These are phyloP conservation scores for Petrocephalus sullivani DNA, from an alignment of 2,797 vertebrate species.

Conservation along the genomic window DNA sequence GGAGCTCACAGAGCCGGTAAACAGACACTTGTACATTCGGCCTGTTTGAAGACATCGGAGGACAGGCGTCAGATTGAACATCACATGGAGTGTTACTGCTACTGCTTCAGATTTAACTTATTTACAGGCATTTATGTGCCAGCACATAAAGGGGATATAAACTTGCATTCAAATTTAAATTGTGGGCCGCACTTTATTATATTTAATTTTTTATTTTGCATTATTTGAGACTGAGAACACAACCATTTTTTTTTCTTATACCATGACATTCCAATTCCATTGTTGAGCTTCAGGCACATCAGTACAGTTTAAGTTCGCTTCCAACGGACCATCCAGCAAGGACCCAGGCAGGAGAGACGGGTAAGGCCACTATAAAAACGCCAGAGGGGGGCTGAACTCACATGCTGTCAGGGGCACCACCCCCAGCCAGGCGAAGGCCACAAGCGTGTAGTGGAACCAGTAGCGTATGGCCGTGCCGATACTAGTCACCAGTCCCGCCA, in stretches of 20 bases:
- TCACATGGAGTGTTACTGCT: background rate
- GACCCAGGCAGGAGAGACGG: background rate
- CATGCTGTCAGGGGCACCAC: constrained; percentile 99
- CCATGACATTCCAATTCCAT: background rate
- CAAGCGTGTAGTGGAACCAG: constrained; percentile 99
- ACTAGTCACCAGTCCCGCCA: constrained; percentile 94
- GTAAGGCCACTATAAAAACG: background rate
- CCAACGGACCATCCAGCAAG: background rate
- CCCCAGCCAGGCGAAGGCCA: constrained; percentile 96
- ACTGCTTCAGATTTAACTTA: background rate
- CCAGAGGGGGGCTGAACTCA: constrained; percentile 57
- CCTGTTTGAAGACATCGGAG: constrained; percentile 54
- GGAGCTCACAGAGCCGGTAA: constrained; percentile 98
- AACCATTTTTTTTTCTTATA: background rate
- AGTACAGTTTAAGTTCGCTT: background rate
- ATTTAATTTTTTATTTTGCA: background rate
- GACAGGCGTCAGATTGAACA: background rate
- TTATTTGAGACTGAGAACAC: background rate
- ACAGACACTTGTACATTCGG: constrained; percentile 98
- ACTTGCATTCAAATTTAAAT: background rate
- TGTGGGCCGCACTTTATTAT: background rate
- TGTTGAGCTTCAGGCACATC: background rate
- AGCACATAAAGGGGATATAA: background rate
- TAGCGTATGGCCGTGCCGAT: constrained; percentile 98
- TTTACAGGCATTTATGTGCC: background rate